A percentile compares a stretch with the other conserved stretches of the same genome.
These are phyloP conservation scores for Acleris holmiana DNA, from an alignment of 2,888 invertebrate genomes.

Conservation along the genomic window DNA sequence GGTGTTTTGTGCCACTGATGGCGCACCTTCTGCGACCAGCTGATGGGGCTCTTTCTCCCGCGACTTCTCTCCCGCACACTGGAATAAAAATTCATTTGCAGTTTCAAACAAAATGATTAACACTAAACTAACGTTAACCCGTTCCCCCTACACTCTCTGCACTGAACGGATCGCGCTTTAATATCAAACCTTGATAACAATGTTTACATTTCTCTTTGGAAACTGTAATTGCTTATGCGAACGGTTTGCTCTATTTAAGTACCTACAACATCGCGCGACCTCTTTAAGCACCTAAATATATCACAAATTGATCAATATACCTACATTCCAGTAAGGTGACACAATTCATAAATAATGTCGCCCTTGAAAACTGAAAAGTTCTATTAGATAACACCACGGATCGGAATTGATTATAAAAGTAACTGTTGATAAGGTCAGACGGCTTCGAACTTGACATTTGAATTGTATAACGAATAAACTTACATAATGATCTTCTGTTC, in stretches of 20 bases:
- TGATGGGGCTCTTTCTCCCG: conserved; percentile 80
- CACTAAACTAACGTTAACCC: conserved; percentile 39
- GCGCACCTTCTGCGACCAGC: conserved; percentile 87
- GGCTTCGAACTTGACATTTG: conserved; percentile 33
- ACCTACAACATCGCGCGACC: conserved; percentile 2
- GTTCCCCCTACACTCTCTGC: conserved; percentile 43
- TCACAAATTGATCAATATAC: background rate
- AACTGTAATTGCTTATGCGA: conserved; percentile 51
- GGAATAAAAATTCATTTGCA: conserved; percentile 59
- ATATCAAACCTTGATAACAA: conserved; percentile 63
- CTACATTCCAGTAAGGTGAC: background rate
- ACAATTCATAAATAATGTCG: background rate
- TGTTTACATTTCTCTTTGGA: conserved; percentile 69
- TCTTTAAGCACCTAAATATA: background rate
- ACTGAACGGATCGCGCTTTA: conserved; percentile 53
- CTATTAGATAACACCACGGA: conserved; percentile 15
- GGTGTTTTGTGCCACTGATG: conserved; percentile 86
- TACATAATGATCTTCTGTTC: conserved; percentile 84
- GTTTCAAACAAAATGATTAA: conserved; percentile 8
- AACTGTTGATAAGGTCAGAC: conserved; percentile 20
- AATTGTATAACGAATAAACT: conserved; percentile 55
- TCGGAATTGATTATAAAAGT: conserved; percentile 5
- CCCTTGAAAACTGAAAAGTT: conserved; percentile 11
- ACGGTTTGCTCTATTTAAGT: conserved; percentile 9
- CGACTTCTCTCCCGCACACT: conserved; percentile 83